Conservation (phyloP, 2,888 invertebrate genomes). For the Drosophila rubida region DNA sequence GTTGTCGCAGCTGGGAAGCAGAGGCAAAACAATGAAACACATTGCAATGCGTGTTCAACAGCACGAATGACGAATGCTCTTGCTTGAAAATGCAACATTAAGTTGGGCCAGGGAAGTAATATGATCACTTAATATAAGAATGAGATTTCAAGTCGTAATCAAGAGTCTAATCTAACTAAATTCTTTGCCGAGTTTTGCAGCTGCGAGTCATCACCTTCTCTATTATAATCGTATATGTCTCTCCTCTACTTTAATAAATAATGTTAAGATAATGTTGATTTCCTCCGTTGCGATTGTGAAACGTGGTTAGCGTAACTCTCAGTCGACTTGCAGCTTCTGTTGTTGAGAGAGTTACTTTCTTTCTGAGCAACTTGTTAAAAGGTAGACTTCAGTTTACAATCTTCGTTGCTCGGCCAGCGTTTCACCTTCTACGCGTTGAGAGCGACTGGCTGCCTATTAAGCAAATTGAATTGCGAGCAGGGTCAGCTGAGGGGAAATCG, state of each 20-base stretch:
- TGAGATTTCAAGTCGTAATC: not conserved
- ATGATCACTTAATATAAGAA: not conserved
- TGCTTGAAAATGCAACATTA: not conserved
- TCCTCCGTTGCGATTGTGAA: too few relatives aligned
- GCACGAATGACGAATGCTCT: slow-evolving; percentile 37
- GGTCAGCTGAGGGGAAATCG: slow-evolving; percentile 22
- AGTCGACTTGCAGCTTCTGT: not conserved
- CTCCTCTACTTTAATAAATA: too few relatives aligned
- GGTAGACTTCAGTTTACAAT: slow-evolving; percentile 25
- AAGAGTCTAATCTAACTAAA: too few relatives aligned
- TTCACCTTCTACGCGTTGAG: slow-evolving; percentile 8
- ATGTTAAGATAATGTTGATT: too few relatives aligned
- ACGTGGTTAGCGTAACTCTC: too few relatives aligned
- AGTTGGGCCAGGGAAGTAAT: not conserved
- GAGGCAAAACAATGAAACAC: slow-evolving; percentile 37
- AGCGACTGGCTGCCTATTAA: slow-evolving; percentile 42
- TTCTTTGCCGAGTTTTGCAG: too few relatives aligned
- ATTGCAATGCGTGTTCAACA: not conserved
- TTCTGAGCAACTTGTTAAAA: slow-evolving; percentile 30
- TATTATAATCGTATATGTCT: too few relatives aligned
- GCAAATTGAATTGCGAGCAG: slow-evolving; percentile 46
- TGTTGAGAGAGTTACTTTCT: slow-evolving; percentile 10
- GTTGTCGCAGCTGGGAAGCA: slow-evolving; percentile 50
- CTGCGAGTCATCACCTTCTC: too few relatives aligned
- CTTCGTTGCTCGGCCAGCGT: not conserved